A percentile compares a stretch with the other conserved stretches of the same genome.
These are phyloP conservation scores for Hyalella azteca DNA, from an alignment of 2,888 invertebrate species.

Conservation along the genomic window DNA sequence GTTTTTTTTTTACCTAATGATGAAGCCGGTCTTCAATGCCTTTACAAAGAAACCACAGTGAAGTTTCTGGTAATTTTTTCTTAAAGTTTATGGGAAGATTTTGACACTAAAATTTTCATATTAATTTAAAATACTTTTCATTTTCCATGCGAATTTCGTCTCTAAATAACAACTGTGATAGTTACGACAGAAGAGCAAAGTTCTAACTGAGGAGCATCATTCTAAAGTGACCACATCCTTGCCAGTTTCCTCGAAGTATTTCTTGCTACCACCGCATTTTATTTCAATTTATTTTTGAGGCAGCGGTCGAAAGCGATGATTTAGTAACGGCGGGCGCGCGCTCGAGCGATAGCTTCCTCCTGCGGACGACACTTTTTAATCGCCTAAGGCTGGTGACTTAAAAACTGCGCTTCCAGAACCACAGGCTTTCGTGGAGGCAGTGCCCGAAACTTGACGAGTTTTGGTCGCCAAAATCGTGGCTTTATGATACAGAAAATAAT, in stretches of 20 bases:
- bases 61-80: no score
- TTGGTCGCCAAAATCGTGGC: no score
- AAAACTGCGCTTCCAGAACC: not conserved
- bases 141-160: not conserved
- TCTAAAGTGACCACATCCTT: not conserved
- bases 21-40: no score
- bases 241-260: not conserved
- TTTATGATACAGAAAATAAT: no score
- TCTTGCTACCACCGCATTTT: not conserved
- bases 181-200: no score
- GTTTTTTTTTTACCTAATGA: no score
- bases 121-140: no score
- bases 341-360: constrained; percentile 34
- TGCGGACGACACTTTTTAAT: constrained; percentile 32
- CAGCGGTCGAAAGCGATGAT: constrained; percentile 19
- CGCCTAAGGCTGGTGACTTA: not conserved
- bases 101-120: no score
- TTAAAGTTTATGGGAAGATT: no score
- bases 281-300: constrained; percentile 8
- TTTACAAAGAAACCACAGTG: no score
- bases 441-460: not conserved
- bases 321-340: constrained; percentile 15
- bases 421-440: no score
- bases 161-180: no score
- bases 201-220: not conserved